These are phyloP conservation scores for Enchytraeus crypticus DNA, from an alignment of 2,888 invertebrate species.

Conservation along the genomic window DNA sequence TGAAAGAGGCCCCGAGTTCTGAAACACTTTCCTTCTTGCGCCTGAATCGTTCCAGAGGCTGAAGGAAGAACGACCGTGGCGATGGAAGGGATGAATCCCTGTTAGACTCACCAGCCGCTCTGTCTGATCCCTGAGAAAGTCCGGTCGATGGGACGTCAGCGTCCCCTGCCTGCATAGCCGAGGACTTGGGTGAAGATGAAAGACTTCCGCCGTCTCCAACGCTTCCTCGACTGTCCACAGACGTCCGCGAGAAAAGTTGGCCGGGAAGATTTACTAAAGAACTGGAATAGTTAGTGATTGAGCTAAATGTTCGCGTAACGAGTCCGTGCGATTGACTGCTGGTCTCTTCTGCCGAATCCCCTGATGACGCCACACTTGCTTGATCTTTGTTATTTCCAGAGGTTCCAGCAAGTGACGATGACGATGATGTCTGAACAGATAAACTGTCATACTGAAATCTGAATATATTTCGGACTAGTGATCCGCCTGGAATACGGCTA, in stretches of 20 bases:
- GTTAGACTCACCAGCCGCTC: not conserved
- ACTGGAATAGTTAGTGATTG: slow-evolving; percentile 4
- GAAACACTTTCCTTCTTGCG: slow-evolving; percentile 32
- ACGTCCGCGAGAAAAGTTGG: not conserved
- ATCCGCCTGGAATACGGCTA: not conserved
- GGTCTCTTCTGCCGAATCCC: not conserved
- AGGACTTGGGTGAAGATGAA: not conserved
- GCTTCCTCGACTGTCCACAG: not conserved
- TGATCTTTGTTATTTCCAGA: not conserved
- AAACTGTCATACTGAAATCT: slow-evolving; percentile 2
- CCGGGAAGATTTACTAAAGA: slow-evolving; percentile 3
- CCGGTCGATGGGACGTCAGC: not conserved
- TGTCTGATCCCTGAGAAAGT: not conserved
- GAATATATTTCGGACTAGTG: slow-evolving; percentile 4
- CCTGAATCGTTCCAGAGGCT: slow-evolving; percentile 47
- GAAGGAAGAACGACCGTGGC: slow-evolving; percentile 1
- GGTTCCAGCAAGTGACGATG: not conserved
- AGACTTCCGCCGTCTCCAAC: not conserved
- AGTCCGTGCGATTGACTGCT: not conserved
- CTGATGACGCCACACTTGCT: not conserved
- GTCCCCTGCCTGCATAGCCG: not conserved
- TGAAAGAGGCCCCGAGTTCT: slow-evolving; percentile 45
- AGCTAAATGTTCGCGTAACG: slow-evolving; percentile 1
- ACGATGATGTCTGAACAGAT: not conserved
- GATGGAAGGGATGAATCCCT: not conserved